Percentiles rank a stretch among this genome's conserved stretches.
These are phyloP conservation scores for Manacus vitellinus DNA, from an alignment of 2,113 vertebrate genomes.

Conservation along the genomic window DNA sequence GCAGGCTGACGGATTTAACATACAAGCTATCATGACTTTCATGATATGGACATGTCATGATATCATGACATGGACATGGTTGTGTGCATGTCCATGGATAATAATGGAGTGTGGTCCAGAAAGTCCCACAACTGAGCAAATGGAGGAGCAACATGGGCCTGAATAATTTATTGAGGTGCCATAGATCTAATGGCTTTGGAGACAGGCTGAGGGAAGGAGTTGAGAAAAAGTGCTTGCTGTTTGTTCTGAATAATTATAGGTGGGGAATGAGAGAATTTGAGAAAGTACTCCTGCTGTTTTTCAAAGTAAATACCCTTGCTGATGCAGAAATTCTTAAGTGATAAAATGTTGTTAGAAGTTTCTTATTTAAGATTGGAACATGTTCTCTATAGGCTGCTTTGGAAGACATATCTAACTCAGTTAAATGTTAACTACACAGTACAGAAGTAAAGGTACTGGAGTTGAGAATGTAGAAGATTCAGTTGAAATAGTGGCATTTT, in stretches of 20 bases:
- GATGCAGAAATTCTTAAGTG: not conserved
- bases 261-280: not conserved
- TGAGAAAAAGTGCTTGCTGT: not conserved
- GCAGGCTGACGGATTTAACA: not conserved
- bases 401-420: not conserved
- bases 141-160: conserved; percentile 63
- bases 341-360: not conserved
- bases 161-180: conserved; percentile 78
- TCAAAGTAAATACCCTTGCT: not conserved
- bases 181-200: conserved; percentile 77
- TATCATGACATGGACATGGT: not conserved
- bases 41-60: no score
- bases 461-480: not conserved
- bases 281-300: not conserved
- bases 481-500: not conserved
- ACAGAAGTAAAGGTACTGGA: not conserved
- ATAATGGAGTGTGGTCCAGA: not conserved
- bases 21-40: not conserved
- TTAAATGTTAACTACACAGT: not conserved
- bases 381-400: not conserved
- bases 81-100: not conserved
- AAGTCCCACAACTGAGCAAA: conserved; percentile 8
- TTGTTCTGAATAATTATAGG: not conserved
- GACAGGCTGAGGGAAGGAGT: conserved; percentile 6
- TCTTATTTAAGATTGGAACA: not conserved